phyloP scores from a whole-genome alignment of 1,140 invertebrate genomes.

The Drosophila chauvacae region DNA sequence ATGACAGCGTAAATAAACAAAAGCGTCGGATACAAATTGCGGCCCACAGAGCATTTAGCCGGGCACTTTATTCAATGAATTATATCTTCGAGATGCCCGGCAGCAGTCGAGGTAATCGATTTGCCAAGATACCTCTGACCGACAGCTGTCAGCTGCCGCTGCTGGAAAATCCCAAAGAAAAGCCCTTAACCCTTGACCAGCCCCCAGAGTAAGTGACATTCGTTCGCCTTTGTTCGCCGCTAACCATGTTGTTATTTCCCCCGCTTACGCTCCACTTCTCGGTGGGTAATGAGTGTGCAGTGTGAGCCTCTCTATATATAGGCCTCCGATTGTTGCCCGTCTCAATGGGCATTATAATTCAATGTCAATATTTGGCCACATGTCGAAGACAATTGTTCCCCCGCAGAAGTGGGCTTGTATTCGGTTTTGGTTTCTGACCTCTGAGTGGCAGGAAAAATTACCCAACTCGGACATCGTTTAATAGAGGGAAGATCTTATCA shows the following conservation, averaged over 20 bases:
- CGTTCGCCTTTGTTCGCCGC: slow-evolving; percentile 17
- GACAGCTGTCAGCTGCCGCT: slow-evolving; percentile 38
- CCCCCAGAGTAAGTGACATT: slow-evolving; percentile 1
- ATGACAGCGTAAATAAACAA: slow-evolving; percentile 78
- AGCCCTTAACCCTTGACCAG: slow-evolving; percentile 38
- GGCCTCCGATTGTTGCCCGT: slow-evolving; percentile 48
- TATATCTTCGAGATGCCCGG: slow-evolving; percentile 50
- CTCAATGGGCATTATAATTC: slow-evolving; percentile 69
- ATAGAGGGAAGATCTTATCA: not conserved
- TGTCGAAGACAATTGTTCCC: slow-evolving; percentile 23
- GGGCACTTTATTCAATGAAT: slow-evolving; percentile 73
- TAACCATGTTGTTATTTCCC: slow-evolving; percentile 34
- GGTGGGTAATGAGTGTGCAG: slow-evolving; percentile 13
- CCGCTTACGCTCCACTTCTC: slow-evolving; percentile 25
- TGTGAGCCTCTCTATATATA: slow-evolving; percentile 31
- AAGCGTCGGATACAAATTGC: slow-evolving; percentile 71
- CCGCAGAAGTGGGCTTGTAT: slow-evolving; percentile 11
- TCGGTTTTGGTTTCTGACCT: not conserved
- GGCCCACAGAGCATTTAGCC: slow-evolving; percentile 68
- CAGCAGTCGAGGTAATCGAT: slow-evolving; percentile 52
- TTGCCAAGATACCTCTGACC: slow-evolving; percentile 27
- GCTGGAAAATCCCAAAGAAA: slow-evolving; percentile 11
- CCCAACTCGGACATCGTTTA: not conserved
- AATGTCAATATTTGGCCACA: slow-evolving; percentile 71
- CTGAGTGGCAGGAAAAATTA: slow-evolving; percentile 3